A percentile compares a stretch with the other conserved stretches of the same genome.
Conservation (phyloP, 2,113 vertebrate species). For the Mesembrinibis cayennensis region DNA sequence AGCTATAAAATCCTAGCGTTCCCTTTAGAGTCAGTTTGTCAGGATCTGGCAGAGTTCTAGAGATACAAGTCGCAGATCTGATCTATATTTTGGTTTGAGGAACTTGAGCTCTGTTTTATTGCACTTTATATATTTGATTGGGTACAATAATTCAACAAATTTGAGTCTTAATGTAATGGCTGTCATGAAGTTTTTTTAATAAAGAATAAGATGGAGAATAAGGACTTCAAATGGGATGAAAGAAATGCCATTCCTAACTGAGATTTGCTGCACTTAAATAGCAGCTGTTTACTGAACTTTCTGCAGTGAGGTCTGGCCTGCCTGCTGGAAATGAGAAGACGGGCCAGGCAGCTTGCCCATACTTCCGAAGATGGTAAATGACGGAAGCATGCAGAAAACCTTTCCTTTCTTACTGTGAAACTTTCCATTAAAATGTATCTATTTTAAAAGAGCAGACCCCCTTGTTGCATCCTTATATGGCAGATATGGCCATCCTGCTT, state of each 20-base stretch:
- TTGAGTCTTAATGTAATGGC: background rate
- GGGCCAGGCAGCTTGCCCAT: background rate
- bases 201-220: background rate
- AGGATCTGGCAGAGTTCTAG: background rate
- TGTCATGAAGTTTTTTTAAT: background rate
- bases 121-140: background rate
- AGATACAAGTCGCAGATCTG: background rate
- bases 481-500: background rate
- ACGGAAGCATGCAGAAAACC: background rate
- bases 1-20: background rate
- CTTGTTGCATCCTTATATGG: background rate
- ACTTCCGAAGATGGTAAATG: background rate
- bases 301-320: background rate
- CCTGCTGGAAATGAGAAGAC: background rate
- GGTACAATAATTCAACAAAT: background rate
- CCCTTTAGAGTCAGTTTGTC: background rate
- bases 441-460: background rate
- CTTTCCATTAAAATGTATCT: background rate
- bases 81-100: background rate
- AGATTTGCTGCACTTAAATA: background rate
- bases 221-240: background rate
- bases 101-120: background rate
- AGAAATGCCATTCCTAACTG: background rate
- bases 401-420: background rate
- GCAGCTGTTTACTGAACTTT: background rate